Evolutionary conservation across 2,888 invertebrate species (phyloP).

Genomic region (Alloplasta piceator): DNA sequence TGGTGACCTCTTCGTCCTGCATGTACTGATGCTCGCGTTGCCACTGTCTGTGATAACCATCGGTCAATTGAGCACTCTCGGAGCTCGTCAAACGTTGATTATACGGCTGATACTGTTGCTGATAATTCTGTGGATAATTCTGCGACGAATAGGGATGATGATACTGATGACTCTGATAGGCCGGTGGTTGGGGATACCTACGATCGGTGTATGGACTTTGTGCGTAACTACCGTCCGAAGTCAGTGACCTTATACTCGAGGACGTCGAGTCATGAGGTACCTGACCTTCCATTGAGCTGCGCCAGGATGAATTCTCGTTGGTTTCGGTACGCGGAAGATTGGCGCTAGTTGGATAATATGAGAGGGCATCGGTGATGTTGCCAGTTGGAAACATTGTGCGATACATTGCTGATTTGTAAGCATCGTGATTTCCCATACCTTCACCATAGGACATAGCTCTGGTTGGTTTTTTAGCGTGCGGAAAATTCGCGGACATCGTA

Average conservation of each 20-base stretch:
- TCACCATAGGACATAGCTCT: conserved; percentile 83
- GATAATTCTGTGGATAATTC: conserved; percentile 78
- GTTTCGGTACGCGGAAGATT: conserved; percentile 85
- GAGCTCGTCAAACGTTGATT: conserved; percentile 73
- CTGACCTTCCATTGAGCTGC: conserved; percentile 85
- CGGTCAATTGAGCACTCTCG: conserved; percentile 77
- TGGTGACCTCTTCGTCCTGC: conserved; percentile 74
- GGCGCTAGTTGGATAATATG: conserved; percentile 91
- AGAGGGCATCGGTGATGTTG: conserved; percentile 90
- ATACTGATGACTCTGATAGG: conserved; percentile 79
- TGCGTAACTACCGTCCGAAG: conserved; percentile 79
- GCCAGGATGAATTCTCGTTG: conserved; percentile 85
- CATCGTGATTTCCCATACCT: conserved; percentile 86
- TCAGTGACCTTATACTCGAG: conserved; percentile 82
- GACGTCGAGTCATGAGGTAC: conserved; percentile 85
- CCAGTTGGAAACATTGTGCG: conserved; percentile 89
- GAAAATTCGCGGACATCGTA: conserved; percentile 79
- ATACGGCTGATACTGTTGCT: conserved; percentile 78
- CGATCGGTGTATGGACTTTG: conserved; percentile 78
- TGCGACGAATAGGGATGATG: conserved; percentile 79
- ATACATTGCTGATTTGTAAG: conserved; percentile 87
- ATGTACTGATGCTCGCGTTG: conserved; percentile 78
- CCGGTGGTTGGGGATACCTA: conserved; percentile 79
- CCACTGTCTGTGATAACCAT: conserved; percentile 79
- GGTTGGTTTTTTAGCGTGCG: conserved; percentile 74